Conservation (phyloP, 64 coral and sea anemone genomes). For the Pachyseris speciosa region DNA sequence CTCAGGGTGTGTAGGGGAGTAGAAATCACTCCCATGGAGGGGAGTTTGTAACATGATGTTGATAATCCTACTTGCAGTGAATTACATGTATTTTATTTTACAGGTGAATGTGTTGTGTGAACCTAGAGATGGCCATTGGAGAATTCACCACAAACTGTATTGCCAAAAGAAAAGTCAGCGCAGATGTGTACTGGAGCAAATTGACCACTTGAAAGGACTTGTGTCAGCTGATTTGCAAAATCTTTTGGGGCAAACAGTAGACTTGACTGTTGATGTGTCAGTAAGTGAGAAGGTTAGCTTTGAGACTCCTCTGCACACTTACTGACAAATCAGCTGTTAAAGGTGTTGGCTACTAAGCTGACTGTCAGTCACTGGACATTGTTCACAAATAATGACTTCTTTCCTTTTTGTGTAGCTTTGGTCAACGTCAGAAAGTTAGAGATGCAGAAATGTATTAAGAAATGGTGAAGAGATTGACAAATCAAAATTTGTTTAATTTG, state of each 20-base stretch:
- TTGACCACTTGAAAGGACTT: conserved; percentile 63
- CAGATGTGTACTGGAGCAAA: conserved; percentile 88
- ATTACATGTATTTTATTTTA: not conserved
- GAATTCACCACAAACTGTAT: conserved; percentile 97
- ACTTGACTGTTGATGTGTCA: conserved; percentile 91
- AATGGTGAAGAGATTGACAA: too few species aligned
- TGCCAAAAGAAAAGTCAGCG: conserved; percentile 92
- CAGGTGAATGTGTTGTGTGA: conserved; percentile 92
- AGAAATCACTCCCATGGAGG: too few species aligned
- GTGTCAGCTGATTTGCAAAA: conserved; percentile 75
- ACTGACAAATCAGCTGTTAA: conserved; percentile 12
- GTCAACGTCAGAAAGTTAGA: too few species aligned
- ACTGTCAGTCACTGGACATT: too few species aligned
- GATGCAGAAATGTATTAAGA: too few species aligned
- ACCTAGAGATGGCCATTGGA: conserved; percentile 68
- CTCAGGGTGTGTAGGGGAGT: too few species aligned
- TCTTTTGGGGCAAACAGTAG: conserved; percentile 67
- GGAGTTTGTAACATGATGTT: too few species aligned
- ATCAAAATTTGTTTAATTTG: too few species aligned
- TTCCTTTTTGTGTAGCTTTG: too few species aligned
- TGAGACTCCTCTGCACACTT: conserved; percentile 54
- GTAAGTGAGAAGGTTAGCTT: conserved; percentile 74
- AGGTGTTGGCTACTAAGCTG: too few species aligned
- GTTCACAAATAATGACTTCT: too few species aligned
- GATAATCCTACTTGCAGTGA: not conserved